Conservation (phyloP, 2,797 vertebrate genomes). For the Sardinella longiceps region DNA sequence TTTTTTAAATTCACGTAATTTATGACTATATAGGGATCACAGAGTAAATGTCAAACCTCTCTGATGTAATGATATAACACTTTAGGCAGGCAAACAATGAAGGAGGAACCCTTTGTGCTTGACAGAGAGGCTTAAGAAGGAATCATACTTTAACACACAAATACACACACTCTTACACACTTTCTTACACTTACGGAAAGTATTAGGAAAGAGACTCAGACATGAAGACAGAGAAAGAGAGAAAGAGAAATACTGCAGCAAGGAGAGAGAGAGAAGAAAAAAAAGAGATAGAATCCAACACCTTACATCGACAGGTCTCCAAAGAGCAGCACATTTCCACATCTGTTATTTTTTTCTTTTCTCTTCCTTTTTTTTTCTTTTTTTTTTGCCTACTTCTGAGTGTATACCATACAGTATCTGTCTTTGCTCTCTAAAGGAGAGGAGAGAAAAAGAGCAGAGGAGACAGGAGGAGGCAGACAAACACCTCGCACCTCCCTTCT, state of each 20-base stretch:
- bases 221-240: too few species aligned
- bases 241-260: too few species aligned
- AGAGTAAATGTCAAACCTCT: too few species aligned
- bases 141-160: background rate
- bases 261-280: background rate
- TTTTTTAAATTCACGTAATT: too few species aligned
- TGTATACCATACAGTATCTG: background rate
- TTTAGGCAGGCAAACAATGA: too few species aligned
- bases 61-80: too few species aligned
- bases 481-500: background rate
- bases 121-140: background rate
- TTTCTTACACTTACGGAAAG: slow-evolving; percentile 13
- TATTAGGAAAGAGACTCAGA: too few species aligned
- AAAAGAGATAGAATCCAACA: background rate
- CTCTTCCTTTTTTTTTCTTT: too few species aligned
- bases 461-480: background rate
- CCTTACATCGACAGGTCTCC: background rate
- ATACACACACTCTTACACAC: background rate
- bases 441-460: background rate
- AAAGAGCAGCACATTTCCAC: background rate
- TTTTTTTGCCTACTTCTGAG: background rate
- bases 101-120: background rate
- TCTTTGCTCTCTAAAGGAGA: too few species aligned
- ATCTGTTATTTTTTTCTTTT: too few species aligned
- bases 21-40: too few species aligned